Evolutionary conservation across 2,797 vertebrate species (phyloP), one percentile per base, ranked within the genome.

Genomic region (Distichodus sexfasciatus): DNA sequence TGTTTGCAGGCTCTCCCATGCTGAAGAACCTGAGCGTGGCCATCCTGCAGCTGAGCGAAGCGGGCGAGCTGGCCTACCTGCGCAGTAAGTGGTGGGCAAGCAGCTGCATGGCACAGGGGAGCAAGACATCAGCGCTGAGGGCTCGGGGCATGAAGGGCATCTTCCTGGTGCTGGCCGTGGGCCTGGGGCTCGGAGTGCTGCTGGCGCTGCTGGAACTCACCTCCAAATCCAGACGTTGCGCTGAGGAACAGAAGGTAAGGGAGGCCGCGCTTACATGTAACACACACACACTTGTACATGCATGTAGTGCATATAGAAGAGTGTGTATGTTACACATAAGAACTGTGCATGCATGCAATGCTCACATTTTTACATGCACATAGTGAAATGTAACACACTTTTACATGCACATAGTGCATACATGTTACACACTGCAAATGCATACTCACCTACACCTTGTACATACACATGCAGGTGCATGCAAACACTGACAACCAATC

Each of bases 21-120:
- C 89, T 94, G 33, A 93, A 92, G 83, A 89, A 92, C 54, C 87
- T 96, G 31, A 94, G 91, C 0, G 62, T 94, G 4, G 91, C 92
- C 0, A 88, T 96, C 64, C 88, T 96, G 58, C 90, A 94, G 17
- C 86, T 95, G 75, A 90, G 87, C 0, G 95, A 96, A 58, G 86
- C 90, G 0, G 95, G 95, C 0, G 90, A 93, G 12, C 85, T 96
- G 4, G 86, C 92, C 5, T 92, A 93, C 74, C 79, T 95, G 58
- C 83, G 87, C 0, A 91, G 88, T 81, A 96, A 95, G 77, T 96
- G 94, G 94, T 96, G 94, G 94, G 88, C 92, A 38, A 94, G 81
- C 86, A 93, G 90, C 63, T 96, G 95, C 81, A 50, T 86, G 0
- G 78, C 57, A 38, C 84, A 83, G 8, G 80, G 81, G 0, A 83